Percentiles rank a stretch among this genome's conserved stretches.
phyloP scores from a whole-genome alignment of 1,140 invertebrate genomes.

The Cydia splendana region DNA sequence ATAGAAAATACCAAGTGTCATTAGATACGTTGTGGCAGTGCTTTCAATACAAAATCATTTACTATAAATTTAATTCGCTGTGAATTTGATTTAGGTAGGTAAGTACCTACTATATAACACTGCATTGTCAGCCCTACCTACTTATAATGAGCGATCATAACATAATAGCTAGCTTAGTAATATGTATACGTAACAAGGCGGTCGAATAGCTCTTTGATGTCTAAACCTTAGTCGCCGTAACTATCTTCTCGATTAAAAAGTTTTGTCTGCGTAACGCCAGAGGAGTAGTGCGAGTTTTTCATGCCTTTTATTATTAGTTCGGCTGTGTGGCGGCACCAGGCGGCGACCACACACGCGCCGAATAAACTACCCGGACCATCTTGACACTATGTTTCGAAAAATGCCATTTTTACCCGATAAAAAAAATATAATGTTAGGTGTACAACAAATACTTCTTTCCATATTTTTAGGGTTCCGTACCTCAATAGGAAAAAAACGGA shows the following conservation, averaged over 20 bases:
- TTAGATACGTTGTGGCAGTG: too few species aligned
- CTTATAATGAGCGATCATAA: too few species aligned
- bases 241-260: slow-evolving; percentile 26
- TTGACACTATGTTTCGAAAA: slow-evolving; percentile 30
- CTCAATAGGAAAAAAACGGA: too few species aligned
- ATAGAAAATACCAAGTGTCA: too few species aligned
- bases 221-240: slow-evolving; percentile 17
- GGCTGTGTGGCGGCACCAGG: slow-evolving; percentile 34
- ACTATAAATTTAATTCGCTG: too few species aligned
- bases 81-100: too few species aligned
- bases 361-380: slow-evolving; percentile 7
- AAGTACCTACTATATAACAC: too few species aligned
- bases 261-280: slow-evolving; percentile 31
- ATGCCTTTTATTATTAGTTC: slow-evolving; percentile 44
- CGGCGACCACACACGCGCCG: slow-evolving; percentile 47
- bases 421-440: not conserved
- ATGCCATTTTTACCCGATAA: not conserved
- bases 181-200: not conserved
- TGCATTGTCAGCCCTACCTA: too few species aligned
- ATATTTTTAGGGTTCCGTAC: too few species aligned
- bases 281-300: slow-evolving; percentile 42
- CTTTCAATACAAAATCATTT: too few species aligned
- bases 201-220: slow-evolving; percentile 2
- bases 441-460: too few species aligned
- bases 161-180: not conserved